Conservation (phyloP, 2,888 invertebrate genomes). For the Drosophila bunnanda region DNA sequence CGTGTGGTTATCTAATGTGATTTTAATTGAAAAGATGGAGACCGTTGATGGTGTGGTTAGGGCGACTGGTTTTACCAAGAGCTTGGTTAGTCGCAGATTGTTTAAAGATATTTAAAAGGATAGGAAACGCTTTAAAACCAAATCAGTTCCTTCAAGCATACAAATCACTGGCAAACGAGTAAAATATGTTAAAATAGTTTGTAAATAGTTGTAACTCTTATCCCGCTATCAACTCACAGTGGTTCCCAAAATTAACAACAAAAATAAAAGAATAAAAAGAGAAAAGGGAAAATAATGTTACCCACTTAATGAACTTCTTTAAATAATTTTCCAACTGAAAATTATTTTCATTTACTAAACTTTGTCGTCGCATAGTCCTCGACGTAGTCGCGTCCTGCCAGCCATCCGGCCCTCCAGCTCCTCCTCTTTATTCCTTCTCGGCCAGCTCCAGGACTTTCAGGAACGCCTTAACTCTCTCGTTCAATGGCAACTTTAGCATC, state of each 20-base stretch:
- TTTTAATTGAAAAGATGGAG: constrained; percentile 71
- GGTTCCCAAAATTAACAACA: constrained; percentile 36
- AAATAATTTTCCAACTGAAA: constrained; percentile 76
- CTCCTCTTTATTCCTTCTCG: not conserved
- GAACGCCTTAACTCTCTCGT: constrained; percentile 48
- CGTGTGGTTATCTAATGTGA: constrained; percentile 62
- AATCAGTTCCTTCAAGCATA: not conserved
- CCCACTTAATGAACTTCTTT: constrained; percentile 80
- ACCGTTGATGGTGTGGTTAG: constrained; percentile 36
- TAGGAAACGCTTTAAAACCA: not conserved
- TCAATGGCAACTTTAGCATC: constrained; percentile 75
- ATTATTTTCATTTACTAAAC: constrained; percentile 77
- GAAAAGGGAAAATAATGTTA: constrained; percentile 16
- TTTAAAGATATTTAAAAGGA: not conserved
- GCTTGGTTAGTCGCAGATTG: constrained; percentile 1
- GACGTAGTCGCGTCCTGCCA: not conserved
- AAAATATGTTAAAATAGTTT: constrained; percentile 58
- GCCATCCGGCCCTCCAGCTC: constrained; percentile 1
- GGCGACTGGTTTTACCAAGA: constrained; percentile 6
- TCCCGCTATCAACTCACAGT: constrained; percentile 2
- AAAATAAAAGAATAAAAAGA: constrained; percentile 18
- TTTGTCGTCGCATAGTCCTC: constrained; percentile 53
- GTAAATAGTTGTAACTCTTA: constrained; percentile 58
- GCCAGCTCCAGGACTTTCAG: constrained; percentile 22
- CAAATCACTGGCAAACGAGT: not conserved